Base-by-base conservation (phyloP, 2,888 invertebrate genomes). In the Agrotis ipsilon region DNA sequence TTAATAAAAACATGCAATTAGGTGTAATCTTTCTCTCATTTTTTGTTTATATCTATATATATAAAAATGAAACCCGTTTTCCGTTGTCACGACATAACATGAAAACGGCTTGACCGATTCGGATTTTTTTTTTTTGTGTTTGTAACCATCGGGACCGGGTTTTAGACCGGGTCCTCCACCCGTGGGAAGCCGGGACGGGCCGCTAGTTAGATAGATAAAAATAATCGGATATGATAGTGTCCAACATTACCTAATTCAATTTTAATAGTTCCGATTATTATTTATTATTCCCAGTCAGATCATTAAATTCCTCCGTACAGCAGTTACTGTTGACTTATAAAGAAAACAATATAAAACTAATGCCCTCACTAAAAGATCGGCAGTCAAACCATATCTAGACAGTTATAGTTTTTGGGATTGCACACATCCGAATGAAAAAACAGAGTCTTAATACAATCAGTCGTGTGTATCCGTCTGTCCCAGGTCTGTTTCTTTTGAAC, bases 291-390 rank as follows among this genome's bases (percentile, higher is more conserved):
- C 5, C 0, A 39, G 3, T 43, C 14, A 43, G 14, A 52, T 43
- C 43, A 63, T 57, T 49, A 43, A 60, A 59, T 55, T 43, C 16
- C n/a, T 32, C 27, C 13, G 6, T 11, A n/a, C 14, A 61, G 39
- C 18, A 59, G 13, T 57, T 71, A 58, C 62, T 21, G 52, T 18
- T n/a, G 52, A 57, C 43, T 32, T 62, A 62, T 32, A 63, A 27
- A 55, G 55, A 57, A 52, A 60, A 78, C 49, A 67, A 66, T 73
- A 72, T 48, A 62, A 39, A 39, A 55, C 39, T 72, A 58, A 51
- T 19, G 21, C 13, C 18, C 7, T 13, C 45, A 46, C 7, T 32
- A 27, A 59, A 72, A 54, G 3, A 58, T 21, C n/a, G 45, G 16
- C 16, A 19, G 27, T 39, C 49, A 14, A 54, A 21, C 27, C 51